phyloP scores from a whole-genome alignment of 2,888 invertebrate genomes.

The Apotomis betuletana region DNA sequence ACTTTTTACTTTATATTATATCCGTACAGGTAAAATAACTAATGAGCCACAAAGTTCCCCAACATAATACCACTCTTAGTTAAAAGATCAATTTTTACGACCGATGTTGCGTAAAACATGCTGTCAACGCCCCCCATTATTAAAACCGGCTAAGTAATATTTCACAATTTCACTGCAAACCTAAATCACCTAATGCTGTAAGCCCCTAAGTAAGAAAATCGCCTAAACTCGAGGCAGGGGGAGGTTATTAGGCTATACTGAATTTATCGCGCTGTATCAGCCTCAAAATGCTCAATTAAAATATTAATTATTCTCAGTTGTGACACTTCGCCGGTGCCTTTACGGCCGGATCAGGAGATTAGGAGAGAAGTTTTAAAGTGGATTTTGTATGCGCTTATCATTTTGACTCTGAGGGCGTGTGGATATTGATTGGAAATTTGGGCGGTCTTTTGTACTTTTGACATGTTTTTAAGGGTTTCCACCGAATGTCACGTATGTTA shows the following conservation, averaged over 20 bases:
- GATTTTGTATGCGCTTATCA: slow-evolving; percentile 26
- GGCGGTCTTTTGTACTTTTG: no score
- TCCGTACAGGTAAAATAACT: not conserved
- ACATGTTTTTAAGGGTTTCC: no score
- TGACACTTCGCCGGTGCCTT: slow-evolving; percentile 69
- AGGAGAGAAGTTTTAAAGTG: slow-evolving; percentile 41
- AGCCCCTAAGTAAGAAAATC: slow-evolving; percentile 43
- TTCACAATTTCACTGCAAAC: slow-evolving; percentile 31
- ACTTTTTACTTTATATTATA: no score
- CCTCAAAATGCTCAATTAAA: slow-evolving; percentile 82
- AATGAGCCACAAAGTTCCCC: not conserved
- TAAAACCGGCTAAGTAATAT: slow-evolving; percentile 37
- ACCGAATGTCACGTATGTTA: no score
- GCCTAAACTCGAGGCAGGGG: slow-evolving; percentile 52
- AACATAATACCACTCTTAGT: not conserved
- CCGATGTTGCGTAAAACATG: slow-evolving; percentile 11
- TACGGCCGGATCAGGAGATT: slow-evolving; percentile 55
- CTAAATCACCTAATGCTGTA: slow-evolving; percentile 35
- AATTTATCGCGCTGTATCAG: slow-evolving; percentile 81
- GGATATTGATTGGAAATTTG: slow-evolving; percentile 18
- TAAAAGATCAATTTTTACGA: slow-evolving; percentile 24
- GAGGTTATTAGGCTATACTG: slow-evolving; percentile 73
- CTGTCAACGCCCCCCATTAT: slow-evolving; percentile 33
- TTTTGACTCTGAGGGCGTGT: slow-evolving; percentile 12
- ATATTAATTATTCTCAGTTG: slow-evolving; percentile 82